Conservation (phyloP, 2,888 invertebrate species). For the Oscheius sp. region DNA sequence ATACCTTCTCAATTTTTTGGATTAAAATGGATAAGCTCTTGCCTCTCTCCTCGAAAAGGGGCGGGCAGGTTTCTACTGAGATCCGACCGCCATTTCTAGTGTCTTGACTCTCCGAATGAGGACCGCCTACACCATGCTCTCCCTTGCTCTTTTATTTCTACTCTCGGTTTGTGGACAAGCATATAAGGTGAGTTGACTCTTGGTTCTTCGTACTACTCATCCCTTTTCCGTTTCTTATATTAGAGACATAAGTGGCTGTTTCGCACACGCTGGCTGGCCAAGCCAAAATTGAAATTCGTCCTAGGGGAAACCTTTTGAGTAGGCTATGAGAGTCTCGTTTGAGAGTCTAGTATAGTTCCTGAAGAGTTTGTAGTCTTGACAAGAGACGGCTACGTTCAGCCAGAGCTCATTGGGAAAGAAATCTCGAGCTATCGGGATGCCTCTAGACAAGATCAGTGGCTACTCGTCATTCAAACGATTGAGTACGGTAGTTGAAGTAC, state of each 20-base stretch:
- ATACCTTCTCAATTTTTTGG: too few species aligned
- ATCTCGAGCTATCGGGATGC: too few species aligned
- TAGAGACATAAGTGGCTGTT: too few species aligned
- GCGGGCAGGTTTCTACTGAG: too few species aligned
- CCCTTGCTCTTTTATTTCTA: neutral
- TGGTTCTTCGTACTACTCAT: neutral
- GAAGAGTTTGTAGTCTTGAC: neutral
- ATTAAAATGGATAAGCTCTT: too few species aligned
- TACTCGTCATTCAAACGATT: too few species aligned
- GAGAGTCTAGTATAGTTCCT: neutral
- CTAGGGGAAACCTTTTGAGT: neutral
- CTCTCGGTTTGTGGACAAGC: neutral
- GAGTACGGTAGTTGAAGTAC: too few species aligned
- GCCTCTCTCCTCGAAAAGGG: too few species aligned
- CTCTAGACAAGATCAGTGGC: too few species aligned
- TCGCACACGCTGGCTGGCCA: neutral
- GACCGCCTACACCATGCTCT: conserved; percentile 17
- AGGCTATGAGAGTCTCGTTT: neutral
- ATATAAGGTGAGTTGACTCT: conserved; percentile 13
- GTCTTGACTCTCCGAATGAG: neutral
- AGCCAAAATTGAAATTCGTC: neutral
- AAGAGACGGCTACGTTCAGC: neutral
- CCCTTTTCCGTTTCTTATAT: neutral
- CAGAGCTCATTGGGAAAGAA: too few species aligned
- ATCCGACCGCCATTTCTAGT: too few species aligned